These are phyloP conservation scores for Leptothorax acervorum DNA, from an alignment of 2,888 invertebrate species.

Conservation along the genomic window DNA sequence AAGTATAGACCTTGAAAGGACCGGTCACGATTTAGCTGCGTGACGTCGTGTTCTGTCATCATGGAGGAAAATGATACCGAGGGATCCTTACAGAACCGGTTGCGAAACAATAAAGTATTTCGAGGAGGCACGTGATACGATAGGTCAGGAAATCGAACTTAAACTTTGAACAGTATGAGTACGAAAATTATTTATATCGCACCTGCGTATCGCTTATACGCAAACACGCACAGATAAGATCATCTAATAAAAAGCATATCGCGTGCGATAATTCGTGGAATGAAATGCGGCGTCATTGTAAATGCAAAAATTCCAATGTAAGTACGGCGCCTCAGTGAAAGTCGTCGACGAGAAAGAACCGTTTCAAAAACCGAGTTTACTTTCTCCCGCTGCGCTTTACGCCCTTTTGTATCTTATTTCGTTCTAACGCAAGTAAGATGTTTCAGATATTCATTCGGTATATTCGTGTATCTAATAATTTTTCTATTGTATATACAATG, in stretches of 20 bases:
- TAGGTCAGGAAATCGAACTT: not conserved
- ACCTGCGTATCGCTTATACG: not conserved
- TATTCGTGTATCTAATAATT: not conserved
- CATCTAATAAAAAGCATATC: not conserved
- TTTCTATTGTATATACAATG: too few species aligned
- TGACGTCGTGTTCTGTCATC: not conserved
- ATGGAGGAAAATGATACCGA: not conserved
- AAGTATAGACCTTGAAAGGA: conserved; percentile 14
- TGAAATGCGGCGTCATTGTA: not conserved
- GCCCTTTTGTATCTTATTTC: conserved; percentile 26
- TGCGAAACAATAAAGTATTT: not conserved
- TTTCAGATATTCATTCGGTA: not conserved
- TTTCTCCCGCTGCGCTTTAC: conserved; percentile 60
- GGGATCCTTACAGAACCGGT: conserved; percentile 46
- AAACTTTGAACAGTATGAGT: not conserved
- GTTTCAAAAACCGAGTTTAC: conserved; percentile 55
- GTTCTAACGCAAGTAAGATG: not conserved
- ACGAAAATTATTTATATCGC: not conserved
- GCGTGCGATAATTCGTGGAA: not conserved
- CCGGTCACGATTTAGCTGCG: not conserved
- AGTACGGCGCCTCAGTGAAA: conserved; percentile 60
- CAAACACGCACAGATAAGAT: not conserved
- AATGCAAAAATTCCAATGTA: not conserved
- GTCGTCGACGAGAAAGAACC: conserved; percentile 27
- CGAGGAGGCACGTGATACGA: not conserved